Conservation (phyloP, 2,797 vertebrate species). For the Scyliorhinus canicula region DNA sequence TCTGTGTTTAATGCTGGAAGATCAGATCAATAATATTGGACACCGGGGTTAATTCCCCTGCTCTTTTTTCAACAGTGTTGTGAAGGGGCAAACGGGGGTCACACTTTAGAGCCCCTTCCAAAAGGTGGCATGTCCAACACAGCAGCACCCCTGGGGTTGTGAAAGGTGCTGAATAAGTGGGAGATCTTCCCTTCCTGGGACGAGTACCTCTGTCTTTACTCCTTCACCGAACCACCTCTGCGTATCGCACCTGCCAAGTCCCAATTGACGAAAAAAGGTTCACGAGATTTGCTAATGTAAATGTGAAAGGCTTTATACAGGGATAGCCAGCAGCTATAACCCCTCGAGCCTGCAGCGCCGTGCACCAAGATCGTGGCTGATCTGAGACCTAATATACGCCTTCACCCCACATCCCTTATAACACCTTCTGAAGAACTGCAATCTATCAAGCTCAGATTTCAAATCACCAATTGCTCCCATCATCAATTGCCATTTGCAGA, state of each 20-base stretch:
- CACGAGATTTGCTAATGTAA: not conserved
- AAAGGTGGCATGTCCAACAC: not conserved
- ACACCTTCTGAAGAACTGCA: too few species aligned
- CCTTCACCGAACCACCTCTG: not conserved
- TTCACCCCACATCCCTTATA: not conserved
- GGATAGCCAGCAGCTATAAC: not conserved
- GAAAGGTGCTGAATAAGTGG: not conserved
- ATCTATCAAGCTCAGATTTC: not conserved
- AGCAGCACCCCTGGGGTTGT: not conserved
- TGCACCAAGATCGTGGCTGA: not conserved
- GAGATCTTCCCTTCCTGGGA: not conserved
- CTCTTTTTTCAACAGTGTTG: not conserved
- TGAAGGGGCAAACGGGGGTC: not conserved
- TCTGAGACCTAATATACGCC: not conserved
- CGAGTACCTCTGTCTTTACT: not conserved
- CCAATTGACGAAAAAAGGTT: not conserved
- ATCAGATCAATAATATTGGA: too few species aligned
- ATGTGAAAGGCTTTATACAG: not conserved
- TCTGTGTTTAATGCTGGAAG: not conserved
- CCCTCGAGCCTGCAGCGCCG: too few species aligned
- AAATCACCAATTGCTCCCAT: not conserved
- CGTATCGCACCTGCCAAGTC: not conserved
- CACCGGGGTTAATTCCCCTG: not conserved
- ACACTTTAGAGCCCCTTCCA: not conserved
- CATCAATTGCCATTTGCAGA: not conserved